A percentile compares a stretch with the other conserved stretches of the same genome.
Conservation (phyloP, 2,113 vertebrate species). For the Rhombomys opimus region DNA sequence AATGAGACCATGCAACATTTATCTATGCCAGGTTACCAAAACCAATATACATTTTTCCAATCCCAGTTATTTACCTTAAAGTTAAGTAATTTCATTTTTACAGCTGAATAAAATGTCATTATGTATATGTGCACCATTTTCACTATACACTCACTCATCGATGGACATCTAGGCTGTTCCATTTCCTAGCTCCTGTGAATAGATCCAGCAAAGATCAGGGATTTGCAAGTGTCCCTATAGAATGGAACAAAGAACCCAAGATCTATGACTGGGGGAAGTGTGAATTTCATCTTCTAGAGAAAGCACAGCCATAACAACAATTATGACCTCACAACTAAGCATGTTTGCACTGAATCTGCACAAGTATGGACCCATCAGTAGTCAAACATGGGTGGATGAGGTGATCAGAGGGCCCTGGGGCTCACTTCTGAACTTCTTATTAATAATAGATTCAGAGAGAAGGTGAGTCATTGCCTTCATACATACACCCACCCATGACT, state of each 20-base stretch:
- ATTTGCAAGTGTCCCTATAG: not conserved
- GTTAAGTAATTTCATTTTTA: not conserved
- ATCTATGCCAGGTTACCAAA: not conserved
- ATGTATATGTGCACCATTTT: not conserved
- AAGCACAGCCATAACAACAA: not conserved
- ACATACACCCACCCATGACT: rapidly evolving
- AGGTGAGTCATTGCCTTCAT: too few relatives aligned
- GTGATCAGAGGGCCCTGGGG: too few relatives aligned
- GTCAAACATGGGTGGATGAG: not conserved
- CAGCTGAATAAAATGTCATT: not conserved
- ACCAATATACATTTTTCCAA: not conserved
- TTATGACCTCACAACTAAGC: not conserved
- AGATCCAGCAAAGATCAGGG: not conserved
- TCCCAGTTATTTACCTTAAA: not conserved
- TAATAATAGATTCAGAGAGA: not conserved
- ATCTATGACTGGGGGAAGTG: not conserved
- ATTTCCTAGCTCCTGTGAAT: not conserved
- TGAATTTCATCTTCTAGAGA: not conserved
- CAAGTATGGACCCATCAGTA: not conserved
- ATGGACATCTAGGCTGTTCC: not conserved
- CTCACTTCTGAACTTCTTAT: not conserved
- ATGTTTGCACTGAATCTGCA: not conserved
- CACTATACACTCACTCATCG: not conserved
- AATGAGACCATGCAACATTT: not conserved
- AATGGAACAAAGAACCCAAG: not conserved